Evolutionary conservation across 2,797 vertebrate genomes (phyloP).

Genomic region (Onychomys torridus): DNA sequence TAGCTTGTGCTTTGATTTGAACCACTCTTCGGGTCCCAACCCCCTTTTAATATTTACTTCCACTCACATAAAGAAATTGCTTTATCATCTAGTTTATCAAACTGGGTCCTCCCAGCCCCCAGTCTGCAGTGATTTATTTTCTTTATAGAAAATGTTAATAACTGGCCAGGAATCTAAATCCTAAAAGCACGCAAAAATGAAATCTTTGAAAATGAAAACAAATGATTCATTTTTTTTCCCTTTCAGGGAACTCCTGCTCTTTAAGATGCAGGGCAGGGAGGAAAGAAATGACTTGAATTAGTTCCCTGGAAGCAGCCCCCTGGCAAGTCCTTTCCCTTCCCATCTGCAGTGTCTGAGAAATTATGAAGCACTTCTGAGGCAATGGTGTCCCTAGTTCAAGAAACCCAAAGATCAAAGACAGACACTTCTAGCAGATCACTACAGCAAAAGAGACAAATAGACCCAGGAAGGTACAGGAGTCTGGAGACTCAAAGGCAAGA

Average conservation of each 20-base stretch:
- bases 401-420: background rate
- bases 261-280: background rate
- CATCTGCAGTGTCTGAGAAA: background rate
- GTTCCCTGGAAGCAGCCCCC: background rate
- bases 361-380: background rate
- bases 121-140: conserved; percentile 65
- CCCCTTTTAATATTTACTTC: conserved; percentile 67
- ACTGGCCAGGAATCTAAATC: conserved; percentile 65
- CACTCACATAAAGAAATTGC: conserved; percentile 52
- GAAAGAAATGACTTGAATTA: background rate
- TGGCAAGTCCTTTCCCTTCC: background rate
- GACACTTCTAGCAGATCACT: background rate
- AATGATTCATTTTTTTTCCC: conserved; percentile 52
- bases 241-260: background rate
- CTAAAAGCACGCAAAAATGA: conserved; percentile 52
- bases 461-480: background rate
- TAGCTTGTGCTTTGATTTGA: conserved; percentile 45
- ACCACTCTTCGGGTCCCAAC: background rate
- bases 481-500: background rate
- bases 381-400: background rate
- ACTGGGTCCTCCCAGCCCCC: background rate
- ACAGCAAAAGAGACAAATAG: background rate
- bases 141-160: conserved; percentile 64
- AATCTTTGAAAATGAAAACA: conserved; percentile 73
- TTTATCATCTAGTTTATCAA: conserved; percentile 67